Evolutionary conservation across 2,113 vertebrate species (phyloP), one percentile per base, ranked within the genome.

Genomic region (Anhinga rufa): DNA sequence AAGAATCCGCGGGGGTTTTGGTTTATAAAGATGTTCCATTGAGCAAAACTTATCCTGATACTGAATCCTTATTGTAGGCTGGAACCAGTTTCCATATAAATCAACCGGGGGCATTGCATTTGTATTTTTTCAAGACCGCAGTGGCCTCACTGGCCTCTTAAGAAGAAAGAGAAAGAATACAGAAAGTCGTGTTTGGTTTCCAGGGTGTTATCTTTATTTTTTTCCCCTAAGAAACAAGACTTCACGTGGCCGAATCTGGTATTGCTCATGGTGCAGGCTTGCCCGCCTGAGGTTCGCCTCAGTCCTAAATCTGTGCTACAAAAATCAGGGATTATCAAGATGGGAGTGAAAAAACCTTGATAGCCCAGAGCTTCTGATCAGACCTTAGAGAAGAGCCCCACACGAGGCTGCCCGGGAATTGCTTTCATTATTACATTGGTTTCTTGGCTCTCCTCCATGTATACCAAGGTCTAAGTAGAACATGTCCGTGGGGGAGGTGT

Each of bases 401-500:
- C 54, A 10, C 4, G 3, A 70, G 82, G 72, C 69, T 89, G 74
- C 42, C 74, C 64, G 40, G 86, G 54, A 48, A 68, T 18, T 51
- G 52, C 68, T 76, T 61, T 65, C 12, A 2, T 55, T 80, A 48
- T 42, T 90, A n/a, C 62, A 24, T 51, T 22, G 66, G 17, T 44
- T 83, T 86, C 91, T 80, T 95, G 94, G 95, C 95, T 86, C 58
- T 70, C 6, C 8, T 88, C 91, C 81, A 70, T 2, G 2, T 68
- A 48, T n/a, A 72, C 80, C 91, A 32, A 36, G 95, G 75, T 34
- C 95, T 95, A 81, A 95, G 86, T 7, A 58, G 81, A 93, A 82
- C 86, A 28, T 52, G 49, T 49, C 96, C 32, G 7, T 82, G 92
- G 86, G 84, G 88, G 86, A 94, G 93, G 95, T 12, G 75, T 96